Conservation (phyloP, 2,797 vertebrate genomes). For the Hemitrygon akajei region DNA sequence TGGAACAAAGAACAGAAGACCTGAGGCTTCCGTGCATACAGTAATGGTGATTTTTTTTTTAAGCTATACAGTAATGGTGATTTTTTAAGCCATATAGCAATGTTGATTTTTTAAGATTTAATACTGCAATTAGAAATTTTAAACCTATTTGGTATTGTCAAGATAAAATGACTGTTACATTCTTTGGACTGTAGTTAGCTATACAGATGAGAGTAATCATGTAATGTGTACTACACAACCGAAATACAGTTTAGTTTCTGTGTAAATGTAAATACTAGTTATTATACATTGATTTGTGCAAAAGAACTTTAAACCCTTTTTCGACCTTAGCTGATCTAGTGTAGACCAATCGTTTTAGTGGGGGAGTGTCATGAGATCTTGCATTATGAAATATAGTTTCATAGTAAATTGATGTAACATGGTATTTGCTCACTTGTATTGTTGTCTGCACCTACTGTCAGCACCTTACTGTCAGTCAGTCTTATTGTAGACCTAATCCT, state of each 20-base stretch:
- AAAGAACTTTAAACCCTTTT: background rate
- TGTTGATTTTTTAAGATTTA: too few species aligned
- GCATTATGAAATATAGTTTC: background rate
- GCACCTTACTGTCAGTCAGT: too few species aligned
- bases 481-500: too few species aligned
- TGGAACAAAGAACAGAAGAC: conserved; percentile 69
- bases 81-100: too few species aligned
- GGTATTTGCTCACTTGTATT: too few species aligned
- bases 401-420: background rate
- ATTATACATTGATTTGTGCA: background rate
- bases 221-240: background rate
- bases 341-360: background rate
- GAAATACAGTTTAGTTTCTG: background rate
- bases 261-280: background rate
- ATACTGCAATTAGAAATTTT: background rate
- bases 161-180: background rate
- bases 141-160: conserved; percentile 36
- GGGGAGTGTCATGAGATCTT: background rate
- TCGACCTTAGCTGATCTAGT: background rate
- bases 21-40: conserved; percentile 58
- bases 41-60: too few species aligned
- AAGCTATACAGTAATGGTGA: too few species aligned
- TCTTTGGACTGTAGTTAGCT: background rate
- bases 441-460: too few species aligned
- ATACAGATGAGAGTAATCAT: background rate